Evolutionary conservation across 2,113 vertebrate species (phyloP), one percentile per base, ranked within the genome.

Genomic region (Emydura subglobosa): DNA sequence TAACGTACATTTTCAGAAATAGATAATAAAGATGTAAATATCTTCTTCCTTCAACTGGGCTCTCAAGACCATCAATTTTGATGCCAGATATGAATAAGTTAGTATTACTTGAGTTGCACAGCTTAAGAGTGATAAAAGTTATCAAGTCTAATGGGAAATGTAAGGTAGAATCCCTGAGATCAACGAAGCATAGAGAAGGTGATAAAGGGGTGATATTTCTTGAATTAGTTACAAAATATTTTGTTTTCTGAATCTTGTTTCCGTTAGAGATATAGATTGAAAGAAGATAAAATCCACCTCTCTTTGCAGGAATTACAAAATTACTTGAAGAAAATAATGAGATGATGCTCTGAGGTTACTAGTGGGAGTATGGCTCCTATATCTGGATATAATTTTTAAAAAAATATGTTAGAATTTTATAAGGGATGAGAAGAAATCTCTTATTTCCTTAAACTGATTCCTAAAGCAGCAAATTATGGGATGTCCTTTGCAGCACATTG

Each of bases 301-400:
- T n/a, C 16, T 79, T 25, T 68, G 22, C 51, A 88, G 51, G 14
- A 86, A 3, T 14, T 6, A 34, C 65, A 6, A 49, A 51, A 83
- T 4, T 39, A 68, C 53, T 22, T 84, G 42, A 51, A 85, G 2
- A 68, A 57, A 0, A 0, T 9, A 83, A 49, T 22, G 34, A 59
- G 24, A 59, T 22, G n/a, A 34, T 76, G 79, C 89, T 87, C 53
- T 42, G 24, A 78, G 53, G 9, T 51, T 85, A 42, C 54, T 29
- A 1, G 0, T 3, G 29, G 29, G 31, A 47, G 80, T 3, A 31
- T 0, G 5, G 49, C 34, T 42, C 24, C 24, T 51, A 16, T 1
- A 88, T n/a, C 39, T 25, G 12, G 51, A 72, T 8, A 42, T 1
- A 47, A 27, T 44, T 42, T 39, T 74, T 87, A 78, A 2, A 16